Evolutionary conservation across 2,797 vertebrate genomes (phyloP).

Genomic region (Chiloscyllium punctatum): DNA sequence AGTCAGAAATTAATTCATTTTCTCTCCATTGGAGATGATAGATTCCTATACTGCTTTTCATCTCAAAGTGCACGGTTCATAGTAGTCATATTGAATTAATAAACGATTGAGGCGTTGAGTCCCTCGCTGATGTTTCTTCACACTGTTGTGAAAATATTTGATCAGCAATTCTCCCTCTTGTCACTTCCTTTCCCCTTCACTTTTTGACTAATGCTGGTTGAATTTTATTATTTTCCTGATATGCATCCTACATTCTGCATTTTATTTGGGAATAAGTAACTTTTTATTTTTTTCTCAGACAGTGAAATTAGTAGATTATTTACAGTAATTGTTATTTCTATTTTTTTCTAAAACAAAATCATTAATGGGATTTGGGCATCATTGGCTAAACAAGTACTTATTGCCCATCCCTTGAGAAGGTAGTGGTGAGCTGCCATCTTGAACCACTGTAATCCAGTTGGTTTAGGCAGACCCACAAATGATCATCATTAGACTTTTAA

Average conservation of each 20-base stretch:
- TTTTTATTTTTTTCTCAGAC: not conserved
- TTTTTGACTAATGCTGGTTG: not conserved
- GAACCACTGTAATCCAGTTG: too few relatives aligned
- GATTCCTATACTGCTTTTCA: not conserved
- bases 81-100: constrained; percentile 12
- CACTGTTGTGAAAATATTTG: not conserved
- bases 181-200: not conserved
- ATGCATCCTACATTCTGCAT: not conserved
- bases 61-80: not conserved
- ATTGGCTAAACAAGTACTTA: too few relatives aligned
- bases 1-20: constrained; percentile 30
- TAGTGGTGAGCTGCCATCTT: too few relatives aligned
- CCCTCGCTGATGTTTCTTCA: not conserved
- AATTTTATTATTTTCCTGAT: not conserved
- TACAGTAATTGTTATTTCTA: too few relatives aligned
- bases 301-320: not conserved
- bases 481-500: too few relatives aligned
- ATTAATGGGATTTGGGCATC: too few relatives aligned
- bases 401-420: too few relatives aligned
- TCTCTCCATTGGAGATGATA: not conserved
- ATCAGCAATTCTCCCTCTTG: not conserved
- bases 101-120: not conserved
- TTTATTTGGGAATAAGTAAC: not conserved
- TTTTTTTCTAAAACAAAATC: too few relatives aligned
- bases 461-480: too few relatives aligned